Conservation (phyloP, 2,113 vertebrate species). For the Cervus canadensis region DNA sequence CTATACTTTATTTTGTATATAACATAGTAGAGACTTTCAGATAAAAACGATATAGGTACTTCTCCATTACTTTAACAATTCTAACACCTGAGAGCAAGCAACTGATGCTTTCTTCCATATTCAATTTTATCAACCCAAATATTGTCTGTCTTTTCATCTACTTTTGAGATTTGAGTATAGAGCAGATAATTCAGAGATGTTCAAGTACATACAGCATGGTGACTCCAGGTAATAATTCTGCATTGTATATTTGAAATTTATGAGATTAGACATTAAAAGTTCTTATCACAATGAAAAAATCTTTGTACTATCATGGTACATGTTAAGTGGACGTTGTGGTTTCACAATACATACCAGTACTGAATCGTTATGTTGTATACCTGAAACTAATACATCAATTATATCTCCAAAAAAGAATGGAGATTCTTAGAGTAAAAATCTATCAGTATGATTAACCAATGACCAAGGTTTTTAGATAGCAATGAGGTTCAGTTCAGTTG, state of each 20-base stretch:
- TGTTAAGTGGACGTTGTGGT: background rate
- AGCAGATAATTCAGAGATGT: background rate
- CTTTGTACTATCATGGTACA: background rate
- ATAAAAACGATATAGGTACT: background rate
- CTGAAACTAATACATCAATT: background rate
- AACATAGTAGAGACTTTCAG: background rate
- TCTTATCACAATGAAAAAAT: background rate
- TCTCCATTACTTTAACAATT: background rate
- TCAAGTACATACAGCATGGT: background rate
- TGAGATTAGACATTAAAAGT: background rate
- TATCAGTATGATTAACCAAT: background rate
- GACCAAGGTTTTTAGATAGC: constrained; percentile 1
- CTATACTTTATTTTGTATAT: background rate
- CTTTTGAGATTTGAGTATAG: background rate
- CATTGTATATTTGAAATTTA: background rate
- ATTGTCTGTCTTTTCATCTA: constrained; percentile 1
- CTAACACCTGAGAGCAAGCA: background rate
- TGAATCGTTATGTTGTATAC: background rate
- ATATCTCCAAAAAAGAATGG: background rate
- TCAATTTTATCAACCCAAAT: background rate
- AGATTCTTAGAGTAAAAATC: constrained; percentile 37
- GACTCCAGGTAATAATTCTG: background rate
- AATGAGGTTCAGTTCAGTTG: background rate
- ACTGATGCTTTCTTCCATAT: background rate
- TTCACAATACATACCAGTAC: background rate